Evolutionary conservation across 2,113 vertebrate species (phyloP).

Genomic region (Grammomys surdaster): DNA sequence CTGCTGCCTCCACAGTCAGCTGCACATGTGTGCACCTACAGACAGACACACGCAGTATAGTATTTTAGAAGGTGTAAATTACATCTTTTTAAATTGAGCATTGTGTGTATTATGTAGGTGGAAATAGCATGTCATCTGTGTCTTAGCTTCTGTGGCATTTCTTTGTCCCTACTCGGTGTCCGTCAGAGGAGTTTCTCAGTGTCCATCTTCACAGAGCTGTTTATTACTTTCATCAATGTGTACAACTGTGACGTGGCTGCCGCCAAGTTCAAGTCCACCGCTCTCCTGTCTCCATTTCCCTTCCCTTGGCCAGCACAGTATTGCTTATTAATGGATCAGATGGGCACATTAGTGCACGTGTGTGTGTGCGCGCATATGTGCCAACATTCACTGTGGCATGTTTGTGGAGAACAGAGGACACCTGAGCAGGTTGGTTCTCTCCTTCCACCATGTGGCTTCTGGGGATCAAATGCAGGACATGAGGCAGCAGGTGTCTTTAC

Average conservation of each 20-base stretch:
- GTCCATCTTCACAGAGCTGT: background rate
- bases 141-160: background rate
- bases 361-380: background rate
- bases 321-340: background rate
- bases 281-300: background rate
- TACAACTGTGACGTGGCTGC: background rate
- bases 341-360: background rate
- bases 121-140: background rate
- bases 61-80: background rate
- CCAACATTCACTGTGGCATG: too few relatives aligned
- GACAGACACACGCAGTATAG: background rate
- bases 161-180: background rate
- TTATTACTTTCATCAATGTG: background rate
- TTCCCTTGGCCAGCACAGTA: background rate
- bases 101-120: background rate
- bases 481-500: background rate
- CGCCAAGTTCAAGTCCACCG: background rate
- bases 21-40: background rate
- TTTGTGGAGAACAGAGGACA: background rate
- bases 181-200: background rate
- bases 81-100: background rate
- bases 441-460: background rate
- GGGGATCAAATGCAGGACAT: background rate
- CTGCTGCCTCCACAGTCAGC: background rate
- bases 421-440: background rate